Percentiles rank a stretch among this genome's conserved stretches.
These are phyloP conservation scores for Patella depressa DNA, from an alignment of 2,888 invertebrate genomes.

Conservation along the genomic window DNA sequence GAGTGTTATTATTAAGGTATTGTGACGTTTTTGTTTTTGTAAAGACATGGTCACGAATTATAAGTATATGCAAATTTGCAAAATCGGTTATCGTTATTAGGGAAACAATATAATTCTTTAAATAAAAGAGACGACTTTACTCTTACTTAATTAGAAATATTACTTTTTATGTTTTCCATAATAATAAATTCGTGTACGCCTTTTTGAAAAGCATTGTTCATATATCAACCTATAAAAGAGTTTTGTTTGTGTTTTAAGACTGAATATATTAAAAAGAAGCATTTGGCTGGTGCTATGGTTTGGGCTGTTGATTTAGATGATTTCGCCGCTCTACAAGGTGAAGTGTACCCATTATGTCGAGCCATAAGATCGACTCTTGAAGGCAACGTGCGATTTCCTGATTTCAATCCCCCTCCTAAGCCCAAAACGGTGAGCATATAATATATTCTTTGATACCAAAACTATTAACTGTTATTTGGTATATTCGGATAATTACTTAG, in stretches of 20 bases:
- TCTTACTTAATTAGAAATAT: too few species aligned
- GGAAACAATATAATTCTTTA: too few species aligned
- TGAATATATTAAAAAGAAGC: conserved; percentile 37
- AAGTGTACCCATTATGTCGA: conserved; percentile 32
- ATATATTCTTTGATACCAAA: too few species aligned
- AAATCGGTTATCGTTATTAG: too few species aligned
- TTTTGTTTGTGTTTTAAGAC: conserved; percentile 27
- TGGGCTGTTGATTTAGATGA: conserved; percentile 46
- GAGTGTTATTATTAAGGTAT: conserved; percentile 42
- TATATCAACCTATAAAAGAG: too few species aligned
- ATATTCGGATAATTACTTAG: too few species aligned
- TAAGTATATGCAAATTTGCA: not conserved
- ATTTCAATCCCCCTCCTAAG: conserved; percentile 20
- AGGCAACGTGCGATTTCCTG: conserved; percentile 20
- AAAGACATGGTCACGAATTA: not conserved
- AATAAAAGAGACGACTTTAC: too few species aligned
- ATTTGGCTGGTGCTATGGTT: conserved; percentile 43
- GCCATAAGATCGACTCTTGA: conserved; percentile 36
- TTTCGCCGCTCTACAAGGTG: conserved; percentile 31
- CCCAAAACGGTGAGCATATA: conserved; percentile 1
- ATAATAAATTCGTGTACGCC: too few species aligned
- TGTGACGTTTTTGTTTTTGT: not conserved
- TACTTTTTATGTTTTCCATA: too few species aligned
- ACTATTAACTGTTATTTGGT: too few species aligned
- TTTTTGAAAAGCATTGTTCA: too few species aligned